Conservation (phyloP, 1,140 invertebrate genomes). For the Drosophila virilis region DNA sequence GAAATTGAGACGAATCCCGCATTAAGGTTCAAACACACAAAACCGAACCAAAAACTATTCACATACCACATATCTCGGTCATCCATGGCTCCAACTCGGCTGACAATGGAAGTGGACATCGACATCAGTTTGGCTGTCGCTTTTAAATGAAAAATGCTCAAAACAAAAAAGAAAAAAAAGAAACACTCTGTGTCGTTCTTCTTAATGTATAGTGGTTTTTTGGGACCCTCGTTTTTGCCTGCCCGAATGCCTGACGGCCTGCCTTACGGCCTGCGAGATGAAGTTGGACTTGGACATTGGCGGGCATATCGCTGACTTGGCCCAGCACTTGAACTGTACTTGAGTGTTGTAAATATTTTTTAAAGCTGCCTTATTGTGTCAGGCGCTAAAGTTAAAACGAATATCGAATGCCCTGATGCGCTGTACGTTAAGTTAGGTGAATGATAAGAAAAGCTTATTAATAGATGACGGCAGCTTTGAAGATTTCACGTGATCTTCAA, state of each 20-base stretch:
- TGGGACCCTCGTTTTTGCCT: constrained; percentile 39
- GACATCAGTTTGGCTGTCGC: constrained; percentile 77
- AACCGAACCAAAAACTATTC: constrained; percentile 55
- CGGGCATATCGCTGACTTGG: constrained; percentile 68
- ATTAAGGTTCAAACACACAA: constrained; percentile 28
- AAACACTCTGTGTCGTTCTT: constrained; percentile 77
- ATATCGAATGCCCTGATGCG: constrained; percentile 65
- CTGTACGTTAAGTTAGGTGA: constrained; percentile 20
- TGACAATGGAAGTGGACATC: constrained; percentile 69
- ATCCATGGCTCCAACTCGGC: constrained; percentile 2
- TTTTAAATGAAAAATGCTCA: constrained; percentile 78
- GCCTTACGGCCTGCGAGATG: constrained; percentile 40
- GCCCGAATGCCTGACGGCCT: constrained; percentile 29
- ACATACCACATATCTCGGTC: constrained; percentile 53
- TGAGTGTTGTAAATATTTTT: constrained; percentile 82
- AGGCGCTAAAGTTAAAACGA: constrained; percentile 65
- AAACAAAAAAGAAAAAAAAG: constrained; percentile 57
- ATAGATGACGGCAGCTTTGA: constrained; percentile 55
- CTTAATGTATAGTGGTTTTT: constrained; percentile 45
- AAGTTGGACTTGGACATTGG: constrained; percentile 41
- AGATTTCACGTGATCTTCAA: constrained; percentile 53
- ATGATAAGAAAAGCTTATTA: constrained; percentile 70
- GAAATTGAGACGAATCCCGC: constrained; percentile 61
- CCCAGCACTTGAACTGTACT: constrained; percentile 80
- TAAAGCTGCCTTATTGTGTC: constrained; percentile 63